phyloP scores from a whole-genome alignment of 2,888 invertebrate species.

The Myopa tessellatipennis region DNA sequence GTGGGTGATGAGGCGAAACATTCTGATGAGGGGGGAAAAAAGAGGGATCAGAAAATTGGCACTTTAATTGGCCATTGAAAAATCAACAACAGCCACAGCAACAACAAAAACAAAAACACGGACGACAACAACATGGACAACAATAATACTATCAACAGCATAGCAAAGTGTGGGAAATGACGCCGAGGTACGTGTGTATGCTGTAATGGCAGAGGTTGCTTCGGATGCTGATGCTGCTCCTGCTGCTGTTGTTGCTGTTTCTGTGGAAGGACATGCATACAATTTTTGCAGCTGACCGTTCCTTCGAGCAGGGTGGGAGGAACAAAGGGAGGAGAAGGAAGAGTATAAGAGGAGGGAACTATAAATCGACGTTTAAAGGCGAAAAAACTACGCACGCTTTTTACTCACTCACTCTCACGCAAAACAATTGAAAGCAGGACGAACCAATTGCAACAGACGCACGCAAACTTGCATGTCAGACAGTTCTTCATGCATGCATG shows the following conservation, averaged over 20 bases:
- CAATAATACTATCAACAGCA: conserved; percentile 12
- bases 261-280: conserved; percentile 7
- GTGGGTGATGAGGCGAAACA: neutral
- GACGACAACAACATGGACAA: conserved; percentile 4
- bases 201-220: neutral
- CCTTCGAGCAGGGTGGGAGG: neutral
- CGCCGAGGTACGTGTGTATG: neutral
- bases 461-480: neutral
- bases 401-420: neutral
- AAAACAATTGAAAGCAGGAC: neutral
- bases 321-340: neutral
- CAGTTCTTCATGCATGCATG: neutral
- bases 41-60: conserved; percentile 28
- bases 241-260: neutral
- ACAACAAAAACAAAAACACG: conserved; percentile 6
- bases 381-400: no score
- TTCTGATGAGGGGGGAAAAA: neutral
- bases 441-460: neutral
- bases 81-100: conserved; percentile 23
- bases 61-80: conserved; percentile 35
- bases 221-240: neutral
- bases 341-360: neutral
- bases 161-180: neutral
- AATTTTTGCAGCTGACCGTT: conserved; percentile 14
- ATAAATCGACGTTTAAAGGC: neutral